phyloP scores from a whole-genome alignment of 1,140 invertebrate species.

The Drosophila arawakana region DNA sequence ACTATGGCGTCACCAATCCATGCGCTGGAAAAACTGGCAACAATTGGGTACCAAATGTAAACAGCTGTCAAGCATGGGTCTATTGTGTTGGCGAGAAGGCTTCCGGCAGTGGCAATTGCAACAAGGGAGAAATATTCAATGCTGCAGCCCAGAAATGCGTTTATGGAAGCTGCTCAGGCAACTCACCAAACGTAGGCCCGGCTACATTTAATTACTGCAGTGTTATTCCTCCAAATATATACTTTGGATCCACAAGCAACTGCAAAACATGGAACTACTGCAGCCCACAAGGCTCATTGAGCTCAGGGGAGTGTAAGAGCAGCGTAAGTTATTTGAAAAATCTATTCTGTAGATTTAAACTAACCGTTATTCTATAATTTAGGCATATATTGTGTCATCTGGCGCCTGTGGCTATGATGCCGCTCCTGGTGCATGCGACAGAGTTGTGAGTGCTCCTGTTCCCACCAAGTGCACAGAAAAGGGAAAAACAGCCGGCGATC shows the following conservation, averaged over 20 bases:
- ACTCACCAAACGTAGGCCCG: neutral
- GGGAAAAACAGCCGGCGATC: rapidly evolving
- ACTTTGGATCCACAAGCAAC: constrained; percentile 34
- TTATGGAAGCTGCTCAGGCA: constrained; percentile 25
- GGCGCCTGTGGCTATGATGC: neutral
- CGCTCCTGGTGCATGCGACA: constrained; percentile 13
- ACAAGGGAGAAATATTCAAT: constrained; percentile 4
- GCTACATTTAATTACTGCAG: constrained; percentile 17
- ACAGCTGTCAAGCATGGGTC: constrained; percentile 37
- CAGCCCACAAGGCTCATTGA: neutral
- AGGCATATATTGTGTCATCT: constrained; percentile 21
- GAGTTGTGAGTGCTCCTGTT: constrained; percentile 6
- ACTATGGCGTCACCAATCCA: constrained; percentile 40
- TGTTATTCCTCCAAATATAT: constrained; percentile 40
- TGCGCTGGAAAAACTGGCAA: constrained; percentile 23
- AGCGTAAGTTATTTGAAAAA: constrained; percentile 28
- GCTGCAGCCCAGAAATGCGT: neutral
- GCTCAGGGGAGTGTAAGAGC: neutral
- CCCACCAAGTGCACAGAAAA: neutral
- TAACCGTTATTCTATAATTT: neutral
- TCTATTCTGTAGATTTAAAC: neutral
- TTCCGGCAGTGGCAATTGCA: constrained; percentile 8
- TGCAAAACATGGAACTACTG: constrained; percentile 48
- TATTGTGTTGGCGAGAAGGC: constrained; percentile 13
- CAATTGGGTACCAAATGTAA: constrained; percentile 37